A percentile compares a stretch with the other conserved stretches of the same genome.
These are phyloP conservation scores for Cnemophilus loriae DNA, from an alignment of 2,113 vertebrate species.

Conservation along the genomic window DNA sequence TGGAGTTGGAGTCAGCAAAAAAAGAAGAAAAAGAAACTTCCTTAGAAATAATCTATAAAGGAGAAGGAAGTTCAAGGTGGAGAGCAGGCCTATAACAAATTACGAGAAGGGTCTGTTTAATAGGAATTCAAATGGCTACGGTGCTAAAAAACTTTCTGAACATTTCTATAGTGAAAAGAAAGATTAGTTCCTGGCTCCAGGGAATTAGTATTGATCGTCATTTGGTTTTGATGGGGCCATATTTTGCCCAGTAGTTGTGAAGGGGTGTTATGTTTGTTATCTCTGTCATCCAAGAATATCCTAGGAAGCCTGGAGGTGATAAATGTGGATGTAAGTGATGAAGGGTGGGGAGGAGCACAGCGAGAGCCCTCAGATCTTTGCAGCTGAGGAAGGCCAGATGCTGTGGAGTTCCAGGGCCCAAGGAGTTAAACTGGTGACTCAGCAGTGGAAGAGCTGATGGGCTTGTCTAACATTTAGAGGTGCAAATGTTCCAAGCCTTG, in stretches of 20 bases:
- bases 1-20: slow-evolving; percentile 36
- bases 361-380: neutral
- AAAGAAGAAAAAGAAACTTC: slow-evolving; percentile 23
- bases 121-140: neutral
- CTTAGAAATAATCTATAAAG: slow-evolving; percentile 10
- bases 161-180: neutral
- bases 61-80: slow-evolving; percentile 13
- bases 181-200: neutral
- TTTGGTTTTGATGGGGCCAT: neutral
- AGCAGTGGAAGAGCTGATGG: neutral
- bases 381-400: neutral
- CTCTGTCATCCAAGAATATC: neutral
- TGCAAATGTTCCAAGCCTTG: neutral
- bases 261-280: neutral
- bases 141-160: slow-evolving; percentile 1
- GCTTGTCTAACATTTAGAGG: neutral
- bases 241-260: neutral
- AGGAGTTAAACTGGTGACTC: neutral
- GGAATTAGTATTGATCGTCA: neutral
- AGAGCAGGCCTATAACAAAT: neutral
- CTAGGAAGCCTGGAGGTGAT: neutral
- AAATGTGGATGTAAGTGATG: neutral
- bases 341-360: neutral
- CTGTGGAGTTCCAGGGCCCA: neutral
- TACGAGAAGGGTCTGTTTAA: neutral